Base-by-base conservation (phyloP, 2,797 vertebrate genomes). In the Galagoides demidoff region DNA sequence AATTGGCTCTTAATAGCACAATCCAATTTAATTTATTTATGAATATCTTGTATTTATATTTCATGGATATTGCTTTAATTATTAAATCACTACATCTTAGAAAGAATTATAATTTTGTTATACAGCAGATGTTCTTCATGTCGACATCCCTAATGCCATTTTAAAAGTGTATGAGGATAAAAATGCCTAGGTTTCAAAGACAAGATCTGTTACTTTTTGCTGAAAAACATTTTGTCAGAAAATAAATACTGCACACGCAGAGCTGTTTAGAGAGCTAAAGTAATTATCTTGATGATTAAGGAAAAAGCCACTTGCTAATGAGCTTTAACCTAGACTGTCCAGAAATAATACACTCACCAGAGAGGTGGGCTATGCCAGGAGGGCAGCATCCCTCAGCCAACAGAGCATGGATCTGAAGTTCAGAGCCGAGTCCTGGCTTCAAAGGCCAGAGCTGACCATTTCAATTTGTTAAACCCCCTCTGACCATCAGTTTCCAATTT, bases 11-110 rank as follows among this genome's bases (percentile, higher is more conserved):
- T 94, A 95, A 85, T 81, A 96, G 81, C 76, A 85, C 90, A 96
- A 95, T 96, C 66, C 90, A 95, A 95, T 92, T 93, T 94, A 96
- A 97, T 92, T 97, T 95, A 97, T 96, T 97, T 96, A 97, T 89
- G 78, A 91, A 95, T 82, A 85, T 39, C 37, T 82, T 89, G 22
- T 91, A 93, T 97, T 96, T 97, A 92, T 97, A 96, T 95, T 97
- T 97, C 94, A 96, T 92, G 78, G 83, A 71, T 95, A 95, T 85
- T 89, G 55, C 86, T 95, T 97, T 96, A 96, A 96, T 97, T 95
- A 97, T 97, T 97, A 96, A 98, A 92, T 96, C 90, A 91, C 89
- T 97, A 89, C 43, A 92, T 92, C 95, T 96, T 95, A 77, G 59
- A 77, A 92, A 95, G 82, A 94, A 94, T 89, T 78, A 45, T 82